phyloP scores from a whole-genome alignment of 2,797 vertebrate species.

The Mormyrops boulengeri region DNA sequence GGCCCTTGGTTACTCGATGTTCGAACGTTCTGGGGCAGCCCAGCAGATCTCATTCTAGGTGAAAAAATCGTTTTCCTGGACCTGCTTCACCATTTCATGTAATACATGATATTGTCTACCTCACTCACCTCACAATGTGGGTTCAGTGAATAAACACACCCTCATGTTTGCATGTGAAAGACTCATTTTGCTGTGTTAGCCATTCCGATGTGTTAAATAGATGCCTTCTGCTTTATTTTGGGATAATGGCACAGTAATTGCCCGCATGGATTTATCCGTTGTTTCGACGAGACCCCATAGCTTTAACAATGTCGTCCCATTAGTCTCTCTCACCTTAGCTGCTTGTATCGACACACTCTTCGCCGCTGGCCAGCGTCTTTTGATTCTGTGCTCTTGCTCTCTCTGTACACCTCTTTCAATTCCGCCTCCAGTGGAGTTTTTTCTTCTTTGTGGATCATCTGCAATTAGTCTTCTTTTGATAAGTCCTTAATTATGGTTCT shows the following conservation, averaged over 20 bases:
- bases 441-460: neutral
- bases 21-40: neutral
- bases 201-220: conserved; percentile 5
- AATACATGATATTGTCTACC: neutral
- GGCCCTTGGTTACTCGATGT: neutral
- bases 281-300: conserved; percentile 9
- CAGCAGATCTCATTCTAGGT: neutral
- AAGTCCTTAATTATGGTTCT: neutral
- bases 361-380: neutral
- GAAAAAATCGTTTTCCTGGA: neutral
- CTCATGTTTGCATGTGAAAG: neutral
- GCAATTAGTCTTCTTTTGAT: neutral
- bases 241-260: conserved; percentile 21
- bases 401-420: neutral
- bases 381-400: neutral
- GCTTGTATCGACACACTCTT: neutral
- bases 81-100: neutral
- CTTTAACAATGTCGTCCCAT: conserved; percentile 5
- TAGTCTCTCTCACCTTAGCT: conserved; percentile 13
- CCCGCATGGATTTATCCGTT: conserved; percentile 20
- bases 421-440: neutral
- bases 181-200: neutral
- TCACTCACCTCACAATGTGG: neutral
- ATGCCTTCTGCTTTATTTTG: neutral
- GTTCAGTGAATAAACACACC: neutral